Conservation (phyloP, 2,113 vertebrate genomes). For the Regulus satrapa region DNA sequence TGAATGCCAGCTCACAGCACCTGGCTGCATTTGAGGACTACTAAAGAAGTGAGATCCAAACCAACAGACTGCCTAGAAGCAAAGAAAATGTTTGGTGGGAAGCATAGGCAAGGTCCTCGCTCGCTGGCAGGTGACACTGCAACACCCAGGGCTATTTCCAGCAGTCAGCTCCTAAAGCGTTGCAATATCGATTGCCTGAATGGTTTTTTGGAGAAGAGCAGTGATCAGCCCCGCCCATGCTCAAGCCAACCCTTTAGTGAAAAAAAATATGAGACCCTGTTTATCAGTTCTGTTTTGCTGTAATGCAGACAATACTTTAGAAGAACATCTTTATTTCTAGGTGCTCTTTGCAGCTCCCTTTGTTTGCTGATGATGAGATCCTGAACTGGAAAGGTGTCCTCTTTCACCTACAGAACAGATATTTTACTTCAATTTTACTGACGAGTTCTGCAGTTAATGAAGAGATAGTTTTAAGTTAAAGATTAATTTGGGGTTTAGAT, state of each 20-base stretch:
- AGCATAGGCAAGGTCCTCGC: background rate
- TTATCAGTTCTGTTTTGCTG: background rate
- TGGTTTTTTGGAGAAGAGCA: rapidly evolving
- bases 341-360: background rate
- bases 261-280: background rate
- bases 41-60: background rate
- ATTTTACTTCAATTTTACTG: background rate
- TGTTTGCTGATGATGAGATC: background rate
- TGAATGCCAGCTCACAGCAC: rapidly evolving
- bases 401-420: background rate
- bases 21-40: background rate
- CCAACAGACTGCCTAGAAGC: background rate
- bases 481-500: background rate
- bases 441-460: background rate
- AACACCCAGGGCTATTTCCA: background rate
- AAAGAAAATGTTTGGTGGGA: background rate
- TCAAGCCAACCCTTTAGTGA: background rate
- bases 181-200: background rate
- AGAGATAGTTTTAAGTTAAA: background rate
- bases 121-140: background rate
- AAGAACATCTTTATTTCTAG: background rate
- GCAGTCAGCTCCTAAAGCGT: background rate
- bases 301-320: background rate
- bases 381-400: background rate
- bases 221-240: background rate